These are phyloP conservation scores for Mantis religiosa DNA, from an alignment of 2,888 invertebrate genomes.

Conservation along the genomic window DNA sequence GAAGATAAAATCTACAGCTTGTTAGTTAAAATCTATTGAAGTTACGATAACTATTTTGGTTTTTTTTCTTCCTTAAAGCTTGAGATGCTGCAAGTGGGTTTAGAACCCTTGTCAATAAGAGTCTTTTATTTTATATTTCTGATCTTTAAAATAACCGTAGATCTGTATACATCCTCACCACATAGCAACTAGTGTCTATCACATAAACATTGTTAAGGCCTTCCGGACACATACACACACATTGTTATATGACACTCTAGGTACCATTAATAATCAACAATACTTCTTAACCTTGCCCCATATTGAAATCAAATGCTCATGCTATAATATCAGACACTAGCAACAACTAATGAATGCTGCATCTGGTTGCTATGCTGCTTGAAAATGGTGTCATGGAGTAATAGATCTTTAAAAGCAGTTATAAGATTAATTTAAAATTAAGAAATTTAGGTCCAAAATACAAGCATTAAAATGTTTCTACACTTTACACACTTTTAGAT, in stretches of 20 bases:
- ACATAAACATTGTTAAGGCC: neutral
- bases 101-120: neutral
- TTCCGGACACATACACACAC: neutral
- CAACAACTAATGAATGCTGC: neutral
- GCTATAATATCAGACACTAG: neutral
- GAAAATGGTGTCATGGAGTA: neutral
- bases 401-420: neutral
- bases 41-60: neutral
- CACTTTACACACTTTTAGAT: neutral
- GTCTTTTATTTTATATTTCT: neutral
- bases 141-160: neutral
- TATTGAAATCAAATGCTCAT: neutral
- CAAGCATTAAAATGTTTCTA: neutral
- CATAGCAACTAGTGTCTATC: neutral
- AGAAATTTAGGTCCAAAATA: neutral
- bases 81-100: neutral
- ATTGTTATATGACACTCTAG: neutral
- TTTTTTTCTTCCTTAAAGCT: neutral
- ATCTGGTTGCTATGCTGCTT: neutral
- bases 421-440: neutral
- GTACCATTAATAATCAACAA: neutral
- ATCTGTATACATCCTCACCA: neutral
- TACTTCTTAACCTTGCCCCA: neutral
- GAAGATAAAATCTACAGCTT: neutral
- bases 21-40: neutral